These are phyloP conservation scores for Polyergus mexicanus DNA, from an alignment of 1,140 invertebrate genomes.

Conservation along the genomic window DNA sequence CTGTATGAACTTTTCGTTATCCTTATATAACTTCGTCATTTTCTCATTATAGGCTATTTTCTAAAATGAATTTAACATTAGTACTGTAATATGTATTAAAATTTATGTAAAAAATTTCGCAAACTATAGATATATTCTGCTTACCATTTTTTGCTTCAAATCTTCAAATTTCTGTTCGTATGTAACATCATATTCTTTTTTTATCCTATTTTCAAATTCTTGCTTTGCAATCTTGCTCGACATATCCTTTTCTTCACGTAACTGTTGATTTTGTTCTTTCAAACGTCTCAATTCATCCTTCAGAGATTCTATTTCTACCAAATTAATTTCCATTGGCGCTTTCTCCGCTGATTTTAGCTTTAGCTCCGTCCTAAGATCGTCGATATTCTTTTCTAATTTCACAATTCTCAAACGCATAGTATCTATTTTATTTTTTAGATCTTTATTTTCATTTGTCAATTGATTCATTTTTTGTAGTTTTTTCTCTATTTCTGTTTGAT, in stretches of 20 bases:
- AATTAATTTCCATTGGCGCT: constrained; percentile 41
- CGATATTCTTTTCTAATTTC: constrained; percentile 81
- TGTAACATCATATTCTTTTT: constrained; percentile 80
- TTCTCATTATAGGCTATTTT: constrained; percentile 84
- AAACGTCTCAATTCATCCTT: constrained; percentile 65
- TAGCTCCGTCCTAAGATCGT: constrained; percentile 77
- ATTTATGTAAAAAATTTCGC: constrained; percentile 27
- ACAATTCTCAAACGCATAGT: constrained; percentile 75
- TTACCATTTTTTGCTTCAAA: constrained; percentile 85
- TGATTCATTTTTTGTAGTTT: constrained; percentile 78
- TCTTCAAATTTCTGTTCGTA: constrained; percentile 83
- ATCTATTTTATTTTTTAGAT: constrained; percentile 80
- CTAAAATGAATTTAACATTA: constrained; percentile 70
- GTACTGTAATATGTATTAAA: constrained; percentile 19
- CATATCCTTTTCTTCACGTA: constrained; percentile 59
- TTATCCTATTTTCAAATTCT: constrained; percentile 74
- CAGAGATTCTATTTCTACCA: constrained; percentile 66
- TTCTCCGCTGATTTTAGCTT: constrained; percentile 66
- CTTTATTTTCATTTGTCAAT: constrained; percentile 77
- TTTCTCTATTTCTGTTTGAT: constrained; percentile 73
- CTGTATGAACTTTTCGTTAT: constrained; percentile 86
- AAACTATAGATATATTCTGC: constrained; percentile 62
- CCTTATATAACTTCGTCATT: constrained; percentile 85
- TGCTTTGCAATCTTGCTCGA: constrained; percentile 62
- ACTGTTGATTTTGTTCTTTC: constrained; percentile 59